Percentiles rank a stretch among this genome's conserved stretches.
Conservation (phyloP, 2,797 vertebrate genomes). For the Nothura maculosa region DNA sequence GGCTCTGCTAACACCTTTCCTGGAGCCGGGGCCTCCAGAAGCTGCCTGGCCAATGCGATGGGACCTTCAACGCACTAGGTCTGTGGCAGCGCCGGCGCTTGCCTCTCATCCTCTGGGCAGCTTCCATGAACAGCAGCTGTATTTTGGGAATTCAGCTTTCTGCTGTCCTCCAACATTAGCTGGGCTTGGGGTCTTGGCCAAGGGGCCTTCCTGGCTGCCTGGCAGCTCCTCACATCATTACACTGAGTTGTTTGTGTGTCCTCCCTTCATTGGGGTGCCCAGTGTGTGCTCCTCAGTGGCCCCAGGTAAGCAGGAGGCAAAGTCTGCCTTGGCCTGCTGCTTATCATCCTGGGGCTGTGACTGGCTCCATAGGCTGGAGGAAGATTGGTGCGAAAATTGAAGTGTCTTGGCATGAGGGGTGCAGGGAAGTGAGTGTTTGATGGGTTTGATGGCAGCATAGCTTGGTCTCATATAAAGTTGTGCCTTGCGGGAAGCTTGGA, state of each 20-base stretch:
- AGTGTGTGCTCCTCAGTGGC: no score
- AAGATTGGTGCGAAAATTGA: background rate
- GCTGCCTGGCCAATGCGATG: no score
- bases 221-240: background rate
- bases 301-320: background rate
- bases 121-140: background rate
- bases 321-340: background rate
- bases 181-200: background rate
- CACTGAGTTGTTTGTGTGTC: background rate
- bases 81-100: no score
- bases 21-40: background rate
- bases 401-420: background rate
- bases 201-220: background rate
- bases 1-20: background rate
- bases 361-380: accelerated
- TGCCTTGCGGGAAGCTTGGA: background rate
- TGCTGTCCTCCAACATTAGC: background rate
- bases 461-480: background rate
- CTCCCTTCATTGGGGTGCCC: background rate
- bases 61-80: background rate
- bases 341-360: accelerated
- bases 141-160: background rate
- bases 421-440: background rate
- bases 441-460: background rate
- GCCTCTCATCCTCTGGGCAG: background rate